Evolutionary conservation across 2,888 invertebrate genomes (phyloP).

Genomic region (Bugula neritina): DNA sequence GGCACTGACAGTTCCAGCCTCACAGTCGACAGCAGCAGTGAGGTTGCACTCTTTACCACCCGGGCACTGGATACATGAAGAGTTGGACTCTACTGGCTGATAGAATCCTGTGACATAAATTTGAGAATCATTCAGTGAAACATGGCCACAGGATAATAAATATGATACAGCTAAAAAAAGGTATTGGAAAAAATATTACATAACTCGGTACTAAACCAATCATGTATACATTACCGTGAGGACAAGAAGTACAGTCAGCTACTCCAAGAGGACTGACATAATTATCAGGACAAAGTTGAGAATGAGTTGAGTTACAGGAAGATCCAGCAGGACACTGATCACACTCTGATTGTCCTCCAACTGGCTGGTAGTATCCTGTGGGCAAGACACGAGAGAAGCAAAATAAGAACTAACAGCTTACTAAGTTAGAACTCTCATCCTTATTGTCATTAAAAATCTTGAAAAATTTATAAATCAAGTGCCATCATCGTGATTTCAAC

Average conservation of each 20-base stretch:
- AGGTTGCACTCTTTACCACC: constrained; percentile 32
- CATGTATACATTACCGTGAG: neutral
- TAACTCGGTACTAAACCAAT: no score
- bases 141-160: neutral
- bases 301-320: neutral
- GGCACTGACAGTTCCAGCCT: constrained; percentile 32
- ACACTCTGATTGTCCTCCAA: neutral
- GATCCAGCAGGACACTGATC: constrained; percentile 3
- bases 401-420: no score
- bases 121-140: neutral
- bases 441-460: no score
- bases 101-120: neutral
- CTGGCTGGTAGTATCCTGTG: neutral
- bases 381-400: no score
- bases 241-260: constrained; percentile 4
- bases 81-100: constrained; percentile 14
- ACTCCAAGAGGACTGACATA: neutral
- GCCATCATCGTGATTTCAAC: no score
- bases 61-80: constrained; percentile 25
- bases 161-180: no score
- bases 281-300: neutral
- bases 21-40: constrained; percentile 16
- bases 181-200: no score
- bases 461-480: no score
- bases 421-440: no score